Evolutionary conservation across 2,888 invertebrate genomes (phyloP), one percentile per base, ranked within the genome.

Genomic region (Calameuta pallipes): DNA sequence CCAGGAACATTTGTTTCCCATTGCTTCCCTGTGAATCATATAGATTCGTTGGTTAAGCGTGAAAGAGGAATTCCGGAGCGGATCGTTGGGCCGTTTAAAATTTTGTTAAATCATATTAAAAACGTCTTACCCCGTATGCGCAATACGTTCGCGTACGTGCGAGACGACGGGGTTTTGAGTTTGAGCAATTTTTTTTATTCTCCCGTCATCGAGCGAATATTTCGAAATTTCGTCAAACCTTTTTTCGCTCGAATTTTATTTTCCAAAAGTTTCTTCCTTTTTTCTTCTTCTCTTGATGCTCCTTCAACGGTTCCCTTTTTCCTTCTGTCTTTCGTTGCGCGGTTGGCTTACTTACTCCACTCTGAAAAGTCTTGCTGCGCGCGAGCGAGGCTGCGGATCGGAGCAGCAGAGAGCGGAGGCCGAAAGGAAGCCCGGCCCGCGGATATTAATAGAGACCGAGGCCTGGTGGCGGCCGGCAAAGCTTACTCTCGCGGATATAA

Each of bases 401-500:
- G 74, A 33, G 34, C 74, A 30, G 74, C 75, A 79, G 75, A 74
- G 74, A 33, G 34, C 74, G 35, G 74, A 76, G 80, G 75, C 75
- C 78, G 82, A 87, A 83, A 87, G 87, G 87, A 87, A 88, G 86
- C 88, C 86, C 87, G 85, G 89, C 83, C 85, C 84, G 83, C 84
- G 87, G 91, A 89, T 91, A 91, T 90, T 90, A 89, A 90, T 91
- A 91, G 91, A 90, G 89, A 80, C 87, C 86, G 87, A 89, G 89
- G 88, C 88, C 87, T 87, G 88, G 87, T 87, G 84, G 84, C 87
- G 84, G 81, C 81, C 83, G 78, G 70, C 73, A 75, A 81, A 87
- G 88, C 87, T 89, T 86, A 85, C 87, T 83, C 85, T 83, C 85
- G 86, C 86, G 85, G 87, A 88, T 88, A 88, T 90, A 90, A 90